Evolutionary conservation across 1,140 invertebrate species (phyloP).

Genomic region (Atopsyche davidsoni): DNA sequence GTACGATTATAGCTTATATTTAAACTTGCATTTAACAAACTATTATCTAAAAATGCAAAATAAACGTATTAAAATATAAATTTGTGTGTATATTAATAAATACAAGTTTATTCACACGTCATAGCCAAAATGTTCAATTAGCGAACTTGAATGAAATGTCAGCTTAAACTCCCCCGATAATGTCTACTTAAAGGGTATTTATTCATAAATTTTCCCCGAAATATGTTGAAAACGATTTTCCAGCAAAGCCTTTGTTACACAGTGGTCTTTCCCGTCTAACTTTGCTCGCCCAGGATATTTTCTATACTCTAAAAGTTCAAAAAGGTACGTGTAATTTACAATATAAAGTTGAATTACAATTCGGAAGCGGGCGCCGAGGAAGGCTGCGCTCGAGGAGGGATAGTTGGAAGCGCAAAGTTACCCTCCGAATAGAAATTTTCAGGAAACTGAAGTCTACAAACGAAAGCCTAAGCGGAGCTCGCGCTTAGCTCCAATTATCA

Average conservation of each 20-base stretch:
- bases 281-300: constrained; percentile 1
- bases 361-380: too few relatives aligned
- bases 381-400: too few relatives aligned
- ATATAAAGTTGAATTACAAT: too few relatives aligned
- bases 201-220: too few relatives aligned
- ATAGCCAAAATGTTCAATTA: background rate
- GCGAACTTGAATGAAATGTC: background rate
- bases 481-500: too few relatives aligned
- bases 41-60: background rate
- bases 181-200: too few relatives aligned
- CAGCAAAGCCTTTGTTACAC: too few relatives aligned
- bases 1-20: too few relatives aligned
- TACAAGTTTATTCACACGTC: background rate
- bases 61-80: constrained; percentile 11
- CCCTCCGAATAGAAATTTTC: background rate
- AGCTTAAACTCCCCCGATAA: background rate
- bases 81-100: background rate
- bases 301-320: background rate
- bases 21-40: too few relatives aligned
- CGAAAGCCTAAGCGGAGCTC: background rate
- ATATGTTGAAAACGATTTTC: too few relatives aligned
- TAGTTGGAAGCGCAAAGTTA: background rate
- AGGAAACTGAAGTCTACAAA: background rate
- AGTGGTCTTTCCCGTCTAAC: too few relatives aligned
- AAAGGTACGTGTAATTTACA: background rate